These are phyloP conservation scores for Cyrtodaria siliqua DNA, from an alignment of 2,888 invertebrate species.

Conservation along the genomic window DNA sequence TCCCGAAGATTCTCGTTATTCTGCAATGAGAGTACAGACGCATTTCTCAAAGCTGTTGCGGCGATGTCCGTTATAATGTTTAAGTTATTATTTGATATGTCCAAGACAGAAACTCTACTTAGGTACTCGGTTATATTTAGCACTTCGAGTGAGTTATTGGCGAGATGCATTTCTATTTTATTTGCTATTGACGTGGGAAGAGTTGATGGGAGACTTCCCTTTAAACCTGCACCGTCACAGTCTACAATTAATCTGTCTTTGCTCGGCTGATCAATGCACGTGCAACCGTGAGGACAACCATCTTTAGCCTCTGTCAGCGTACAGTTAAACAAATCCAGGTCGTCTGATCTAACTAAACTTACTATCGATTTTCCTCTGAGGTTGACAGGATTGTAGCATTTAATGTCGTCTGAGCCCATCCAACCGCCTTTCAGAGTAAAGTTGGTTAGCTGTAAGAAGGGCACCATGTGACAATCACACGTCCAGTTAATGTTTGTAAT, in stretches of 20 bases:
- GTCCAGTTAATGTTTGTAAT: background rate
- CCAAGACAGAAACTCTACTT: background rate
- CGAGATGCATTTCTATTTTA: conserved; percentile 1
- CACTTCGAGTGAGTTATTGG: background rate
- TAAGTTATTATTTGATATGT: background rate
- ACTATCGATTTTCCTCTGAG: background rate
- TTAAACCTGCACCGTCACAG: background rate
- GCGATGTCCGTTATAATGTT: background rate
- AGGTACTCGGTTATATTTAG: background rate
- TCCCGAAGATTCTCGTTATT: background rate
- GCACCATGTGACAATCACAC: background rate
- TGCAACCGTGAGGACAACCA: background rate
- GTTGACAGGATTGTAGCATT: conserved; percentile 1
- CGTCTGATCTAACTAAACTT: background rate
- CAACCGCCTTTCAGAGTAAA: background rate
- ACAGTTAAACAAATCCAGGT: background rate
- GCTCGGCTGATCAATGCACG: background rate
- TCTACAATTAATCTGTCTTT: conserved; percentile 2
- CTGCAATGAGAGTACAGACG: background rate
- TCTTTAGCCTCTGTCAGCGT: background rate
- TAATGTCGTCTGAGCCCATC: background rate
- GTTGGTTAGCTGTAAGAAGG: background rate
- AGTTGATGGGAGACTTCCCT: background rate
- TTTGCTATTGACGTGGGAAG: background rate
- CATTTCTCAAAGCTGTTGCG: background rate